Percentiles rank a stretch among this genome's conserved stretches.
phyloP scores from a whole-genome alignment of 2,888 invertebrate genomes.

The Trichopoda pennipes region DNA sequence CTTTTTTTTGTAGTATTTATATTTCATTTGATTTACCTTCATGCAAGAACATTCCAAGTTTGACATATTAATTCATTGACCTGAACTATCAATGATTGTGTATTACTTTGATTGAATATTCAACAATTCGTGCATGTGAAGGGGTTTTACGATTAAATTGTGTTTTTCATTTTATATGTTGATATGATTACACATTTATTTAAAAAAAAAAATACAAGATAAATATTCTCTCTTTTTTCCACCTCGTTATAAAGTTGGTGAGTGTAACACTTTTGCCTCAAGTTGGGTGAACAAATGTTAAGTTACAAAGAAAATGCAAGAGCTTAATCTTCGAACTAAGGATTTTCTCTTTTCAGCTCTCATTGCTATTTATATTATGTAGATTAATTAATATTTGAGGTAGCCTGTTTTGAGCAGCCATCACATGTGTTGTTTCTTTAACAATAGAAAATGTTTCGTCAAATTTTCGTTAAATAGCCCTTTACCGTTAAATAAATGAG shows the following conservation, averaged over 20 bases:
- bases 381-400: slow-evolving; percentile 7
- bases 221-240: not conserved
- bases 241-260: not conserved
- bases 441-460: slow-evolving; percentile 51
- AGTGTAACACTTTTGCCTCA: not conserved
- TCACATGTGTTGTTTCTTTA: slow-evolving; percentile 31
- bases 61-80: slow-evolving; percentile 66
- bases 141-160: not conserved
- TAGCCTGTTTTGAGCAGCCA: slow-evolving; percentile 35
- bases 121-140: slow-evolving; percentile 61
- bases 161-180: slow-evolving; percentile 16
- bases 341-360: too few relatives aligned
- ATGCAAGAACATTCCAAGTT: slow-evolving; percentile 39
- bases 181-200: not conserved
- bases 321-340: not conserved
- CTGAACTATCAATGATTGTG: slow-evolving; percentile 62
- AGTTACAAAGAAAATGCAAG: too few relatives aligned
- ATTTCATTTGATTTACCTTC: slow-evolving; percentile 26
- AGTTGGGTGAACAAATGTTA: too few relatives aligned
- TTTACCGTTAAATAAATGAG: slow-evolving; percentile 46
- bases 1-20: not conserved
- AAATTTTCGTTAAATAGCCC: slow-evolving; percentile 57
- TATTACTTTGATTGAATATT: slow-evolving; percentile 66
- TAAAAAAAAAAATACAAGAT: not conserved
- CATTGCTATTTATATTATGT: not conserved